phyloP scores from a whole-genome alignment of 2,113 vertebrate species.

The Salvator merianae region DNA sequence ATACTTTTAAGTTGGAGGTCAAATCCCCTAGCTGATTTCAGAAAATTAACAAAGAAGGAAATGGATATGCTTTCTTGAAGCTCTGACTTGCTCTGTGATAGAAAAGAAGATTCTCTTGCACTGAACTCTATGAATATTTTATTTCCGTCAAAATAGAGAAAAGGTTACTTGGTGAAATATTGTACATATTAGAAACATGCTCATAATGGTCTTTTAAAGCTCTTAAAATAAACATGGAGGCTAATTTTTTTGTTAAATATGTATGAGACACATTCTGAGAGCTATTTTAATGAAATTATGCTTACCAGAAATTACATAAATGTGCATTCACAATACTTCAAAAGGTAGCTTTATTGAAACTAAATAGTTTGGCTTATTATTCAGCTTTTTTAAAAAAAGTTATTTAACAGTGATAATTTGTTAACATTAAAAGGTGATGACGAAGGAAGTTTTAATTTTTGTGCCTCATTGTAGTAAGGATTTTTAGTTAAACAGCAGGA shows the following conservation, averaged over 20 bases:
- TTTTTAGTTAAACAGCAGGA: conserved; percentile 22
- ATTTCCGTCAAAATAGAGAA: not conserved
- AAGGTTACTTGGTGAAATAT: not conserved
- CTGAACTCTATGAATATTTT: not conserved
- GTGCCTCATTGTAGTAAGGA: conserved; percentile 24
- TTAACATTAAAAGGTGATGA: conserved; percentile 12
- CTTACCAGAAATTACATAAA: conserved; percentile 43
- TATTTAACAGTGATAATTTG: conserved; percentile 44
- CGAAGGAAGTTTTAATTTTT: conserved; percentile 3
- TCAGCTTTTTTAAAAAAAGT: conserved; percentile 52
- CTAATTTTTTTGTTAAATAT: conserved; percentile 34
- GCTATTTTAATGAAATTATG: conserved; percentile 48
- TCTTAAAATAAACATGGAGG: not conserved
- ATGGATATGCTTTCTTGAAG: not conserved
- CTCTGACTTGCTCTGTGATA: not conserved
- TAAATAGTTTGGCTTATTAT: conserved; percentile 33
- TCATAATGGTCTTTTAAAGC: conserved; percentile 18
- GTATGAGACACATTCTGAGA: conserved; percentile 53
- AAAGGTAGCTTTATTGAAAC: conserved; percentile 24
- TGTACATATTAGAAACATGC: not conserved
- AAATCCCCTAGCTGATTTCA: fast-evolving
- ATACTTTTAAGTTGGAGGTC: not conserved
- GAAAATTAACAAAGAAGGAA: fast-evolving
- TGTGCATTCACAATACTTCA: conserved; percentile 30
- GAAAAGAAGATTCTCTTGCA: not conserved